These are phyloP conservation scores for Forpus xanthops DNA, from an alignment of 2,797 vertebrate species.

Conservation along the genomic window DNA sequence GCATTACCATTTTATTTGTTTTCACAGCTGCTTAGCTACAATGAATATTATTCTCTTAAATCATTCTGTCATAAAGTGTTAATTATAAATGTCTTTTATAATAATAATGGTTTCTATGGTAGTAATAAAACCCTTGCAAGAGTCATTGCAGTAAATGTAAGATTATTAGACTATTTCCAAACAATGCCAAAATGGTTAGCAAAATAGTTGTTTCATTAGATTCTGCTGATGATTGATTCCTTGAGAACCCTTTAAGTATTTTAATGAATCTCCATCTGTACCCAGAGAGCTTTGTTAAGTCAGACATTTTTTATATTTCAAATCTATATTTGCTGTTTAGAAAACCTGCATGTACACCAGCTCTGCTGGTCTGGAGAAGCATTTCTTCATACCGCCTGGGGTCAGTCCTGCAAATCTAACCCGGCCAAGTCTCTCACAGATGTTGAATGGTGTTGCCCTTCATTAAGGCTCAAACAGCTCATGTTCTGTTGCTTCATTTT, in stretches of 20 bases:
- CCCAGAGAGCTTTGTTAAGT: background rate
- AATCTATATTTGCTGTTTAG: background rate
- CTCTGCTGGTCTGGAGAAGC: background rate
- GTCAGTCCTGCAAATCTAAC: background rate
- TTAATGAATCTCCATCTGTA: slow-evolving; percentile 3
- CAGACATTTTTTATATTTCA: background rate
- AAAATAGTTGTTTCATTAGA: slow-evolving; percentile 60
- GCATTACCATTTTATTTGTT: slow-evolving; percentile 66
- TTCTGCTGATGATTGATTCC: slow-evolving; percentile 39
- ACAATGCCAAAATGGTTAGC: slow-evolving; percentile 42
- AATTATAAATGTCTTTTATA: slow-evolving; percentile 62
- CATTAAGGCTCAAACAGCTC: background rate
- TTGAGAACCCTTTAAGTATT: slow-evolving; percentile 8
- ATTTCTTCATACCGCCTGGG: background rate
- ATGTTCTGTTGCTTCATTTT: background rate
- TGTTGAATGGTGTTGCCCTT: background rate
- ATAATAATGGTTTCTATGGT: slow-evolving; percentile 30
- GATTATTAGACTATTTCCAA: slow-evolving; percentile 56
- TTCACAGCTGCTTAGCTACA: slow-evolving; percentile 51
- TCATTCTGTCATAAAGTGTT: slow-evolving; percentile 48
- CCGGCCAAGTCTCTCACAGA: background rate
- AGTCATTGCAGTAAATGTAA: slow-evolving; percentile 53
- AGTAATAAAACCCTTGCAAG: slow-evolving; percentile 27
- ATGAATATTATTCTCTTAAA: slow-evolving; percentile 65
- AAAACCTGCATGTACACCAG: background rate